These are phyloP conservation scores for Tyrophagus putrescentiae DNA, from an alignment of 1,140 invertebrate species.

Conservation along the genomic window DNA sequence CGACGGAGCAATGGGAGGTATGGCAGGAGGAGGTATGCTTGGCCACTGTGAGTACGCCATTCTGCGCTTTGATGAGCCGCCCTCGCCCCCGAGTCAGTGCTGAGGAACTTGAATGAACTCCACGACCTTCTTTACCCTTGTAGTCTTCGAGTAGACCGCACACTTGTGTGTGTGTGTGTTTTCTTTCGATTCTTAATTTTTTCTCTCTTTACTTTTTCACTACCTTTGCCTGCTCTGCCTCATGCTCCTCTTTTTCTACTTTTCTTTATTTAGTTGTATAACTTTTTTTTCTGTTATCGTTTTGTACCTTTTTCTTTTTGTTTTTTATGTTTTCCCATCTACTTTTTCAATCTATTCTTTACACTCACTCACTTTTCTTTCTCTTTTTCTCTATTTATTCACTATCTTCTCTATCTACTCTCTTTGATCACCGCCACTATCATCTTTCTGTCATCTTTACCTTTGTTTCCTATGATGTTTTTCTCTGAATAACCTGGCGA, in stretches of 20 bases:
- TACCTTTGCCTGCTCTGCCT: not conserved
- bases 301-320: not conserved
- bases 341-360: not conserved
- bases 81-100: constrained; percentile 21
- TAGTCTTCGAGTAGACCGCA: too few species aligned
- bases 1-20: not conserved
- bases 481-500: not conserved
- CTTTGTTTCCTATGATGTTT: constrained; percentile 7
- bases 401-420: not conserved
- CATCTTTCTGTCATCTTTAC: not conserved
- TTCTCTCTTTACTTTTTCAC: not conserved
- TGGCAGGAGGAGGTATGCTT: not conserved
- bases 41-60: constrained; percentile 23
- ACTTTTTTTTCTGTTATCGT: too few species aligned
- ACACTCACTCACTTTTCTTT: too few species aligned
- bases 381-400: constrained; percentile 8
- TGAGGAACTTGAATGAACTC: constrained; percentile 9
- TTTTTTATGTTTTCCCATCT: not conserved
- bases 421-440: not conserved
- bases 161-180: not conserved
- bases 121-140: not conserved
- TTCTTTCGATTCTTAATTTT: constrained; percentile 2
- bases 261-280: too few species aligned
- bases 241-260: not conserved
- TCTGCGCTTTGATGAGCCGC: constrained; percentile 20